Percentiles rank a stretch among this genome's conserved stretches.
Evolutionary conservation across 2,888 invertebrate species (phyloP).

Genomic region (Thereva nobilitata): DNA sequence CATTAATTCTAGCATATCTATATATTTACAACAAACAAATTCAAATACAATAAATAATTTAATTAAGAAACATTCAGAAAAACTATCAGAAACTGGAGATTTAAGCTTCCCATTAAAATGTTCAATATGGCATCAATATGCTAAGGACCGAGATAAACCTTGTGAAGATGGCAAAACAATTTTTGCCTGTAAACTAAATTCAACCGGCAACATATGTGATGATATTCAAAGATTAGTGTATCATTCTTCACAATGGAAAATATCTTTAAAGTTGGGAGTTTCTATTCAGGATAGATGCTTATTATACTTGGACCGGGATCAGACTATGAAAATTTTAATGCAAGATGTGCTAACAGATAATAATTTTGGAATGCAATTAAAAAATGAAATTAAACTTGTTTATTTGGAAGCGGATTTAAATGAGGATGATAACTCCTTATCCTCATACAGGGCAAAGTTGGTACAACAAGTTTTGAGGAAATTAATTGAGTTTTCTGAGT

Average conservation of each 20-base stretch:
- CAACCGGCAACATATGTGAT: slow-evolving; percentile 1
- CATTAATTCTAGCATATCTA: slow-evolving; percentile 23
- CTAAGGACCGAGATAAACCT: slow-evolving; percentile 41
- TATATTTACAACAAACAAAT: slow-evolving; percentile 21
- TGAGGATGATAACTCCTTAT: slow-evolving; percentile 42
- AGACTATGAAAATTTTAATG: slow-evolving; percentile 44
- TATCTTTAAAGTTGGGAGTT: slow-evolving; percentile 44
- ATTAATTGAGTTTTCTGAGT: slow-evolving; percentile 54
- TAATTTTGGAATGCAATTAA: not conserved
- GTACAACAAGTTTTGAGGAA: slow-evolving; percentile 54
- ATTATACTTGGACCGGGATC: slow-evolving; percentile 46
- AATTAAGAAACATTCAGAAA: slow-evolving; percentile 65
- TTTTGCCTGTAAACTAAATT: not conserved
- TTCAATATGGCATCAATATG: slow-evolving; percentile 63
- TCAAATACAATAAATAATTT: slow-evolving; percentile 43
- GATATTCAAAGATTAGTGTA: slow-evolving; percentile 35
- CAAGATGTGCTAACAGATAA: slow-evolving; percentile 44
- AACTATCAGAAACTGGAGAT: slow-evolving; percentile 65
- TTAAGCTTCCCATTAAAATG: slow-evolving; percentile 65
- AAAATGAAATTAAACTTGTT: slow-evolving; percentile 42
- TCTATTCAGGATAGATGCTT: slow-evolving; percentile 46
- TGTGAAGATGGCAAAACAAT: slow-evolving; percentile 21
- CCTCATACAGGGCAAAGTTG: slow-evolving; percentile 53
- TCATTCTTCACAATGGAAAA: slow-evolving; percentile 45
- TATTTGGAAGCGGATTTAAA: not conserved